Evolutionary conservation across 2,113 vertebrate species (phyloP), one percentile per base, ranked within the genome.

Genomic region (Daubentonia madagascariensis): DNA sequence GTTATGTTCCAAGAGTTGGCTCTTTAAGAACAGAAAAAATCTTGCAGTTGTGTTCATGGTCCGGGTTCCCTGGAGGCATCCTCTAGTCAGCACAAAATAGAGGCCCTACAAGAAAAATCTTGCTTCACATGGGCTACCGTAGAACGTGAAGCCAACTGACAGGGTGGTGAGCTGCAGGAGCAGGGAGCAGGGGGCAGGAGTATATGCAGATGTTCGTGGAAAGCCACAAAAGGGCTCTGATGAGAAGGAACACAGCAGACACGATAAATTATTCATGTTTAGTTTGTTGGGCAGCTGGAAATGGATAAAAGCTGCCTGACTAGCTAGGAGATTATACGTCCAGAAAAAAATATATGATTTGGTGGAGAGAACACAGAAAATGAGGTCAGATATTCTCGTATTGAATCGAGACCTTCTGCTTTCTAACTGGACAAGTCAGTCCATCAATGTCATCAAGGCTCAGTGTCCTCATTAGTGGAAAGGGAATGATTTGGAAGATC

Each of bases 241-340:
- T 6, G 52, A 92, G 70, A 76, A 73, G 35, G 90, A 89, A 59
- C 18, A 37, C 28, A 48, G 73, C 32, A 54, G 70, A 6, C 1
- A 1, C 28, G 81, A 86, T 84, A 9, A 85, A 73, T 52, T 68
- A 80, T 54, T 92, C 78, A 81, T 78, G 76, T 87, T 45, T 8
- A 20, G 76, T 68, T 72, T 72, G 12, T 73, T 70, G 43, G 54
- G 83, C 68, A 35, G 28, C 30, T 93, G 86, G 75, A 93, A 91
- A 94, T 88, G 52, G 72, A 92, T 95, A 75, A 95, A 97, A 68
- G 23, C 73, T 68, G 48, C 73, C 86, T 94, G 70, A 50, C 57
- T 79, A 76, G 50, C 37, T 32, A 80, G 54, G 63, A 96, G 68
- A 96, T 75, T 85, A 12, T 63, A 52, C 73, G 68, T 92, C 23